Evolutionary conservation across 37 sponge, comb jelly and placozoan species (phyloP), one percentile per base, ranked within the genome.

Genomic region (Hormiphora californensis): DNA sequence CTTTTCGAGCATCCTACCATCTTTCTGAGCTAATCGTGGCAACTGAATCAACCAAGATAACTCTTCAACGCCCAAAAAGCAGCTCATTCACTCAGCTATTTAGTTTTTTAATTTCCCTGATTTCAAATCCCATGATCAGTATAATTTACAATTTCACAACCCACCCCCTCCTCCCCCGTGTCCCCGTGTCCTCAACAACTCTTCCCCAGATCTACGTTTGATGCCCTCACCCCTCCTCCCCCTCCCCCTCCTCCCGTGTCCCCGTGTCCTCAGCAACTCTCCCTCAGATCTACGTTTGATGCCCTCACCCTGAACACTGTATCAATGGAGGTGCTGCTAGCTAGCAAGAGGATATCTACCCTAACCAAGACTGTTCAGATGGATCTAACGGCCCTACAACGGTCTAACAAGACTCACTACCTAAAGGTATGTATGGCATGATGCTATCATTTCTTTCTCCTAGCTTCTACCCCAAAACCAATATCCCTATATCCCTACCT

Each of bases 351-450:
- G 1, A 73, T 73, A 22, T 43, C 25, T 1, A 46, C 40, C 4
- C 0, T 7, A 0, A 33, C 81, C 27, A 73, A 73, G 27, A 73
- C 38, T 43, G 35, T 73, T 0, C 40, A 73, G 44, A n/a, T 73
- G 1, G 81, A 73, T 33, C 25, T 73, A 11, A n/a, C 40, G 23
- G 81, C 81, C 25, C 81, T 73, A 0, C 41, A 73, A 33, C 32
- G 35, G 2, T 73, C 81, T 28, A 73, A 73, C 81, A 73, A 41
- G 44, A 73, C 81, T 0, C 32, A 36, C 17, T 73, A 73, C 81
- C 40, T 73, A 27, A 43, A 73, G 81, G 81, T 73, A 49, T 49
- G 53, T 15, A 15, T 17, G 9, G 9, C 53, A 17, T 49, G 53
- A 49, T 17, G 53, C 53, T 49, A 15, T 17, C 53, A 49, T 9